phyloP scores from a whole-genome alignment of 2,797 vertebrate species.

The Pseudopleuronectes americanus region DNA sequence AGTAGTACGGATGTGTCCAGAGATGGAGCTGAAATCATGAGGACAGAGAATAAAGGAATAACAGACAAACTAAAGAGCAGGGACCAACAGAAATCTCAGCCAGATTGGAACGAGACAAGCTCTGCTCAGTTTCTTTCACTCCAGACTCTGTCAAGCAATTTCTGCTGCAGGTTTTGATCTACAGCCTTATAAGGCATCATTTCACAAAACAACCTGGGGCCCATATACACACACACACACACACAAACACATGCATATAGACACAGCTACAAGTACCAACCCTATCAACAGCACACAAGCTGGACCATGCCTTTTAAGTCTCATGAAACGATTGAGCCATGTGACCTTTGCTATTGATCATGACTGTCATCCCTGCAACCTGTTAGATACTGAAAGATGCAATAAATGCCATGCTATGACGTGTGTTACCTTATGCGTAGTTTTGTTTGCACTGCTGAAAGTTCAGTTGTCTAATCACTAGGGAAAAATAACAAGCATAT shows the following conservation, averaged over 20 bases:
- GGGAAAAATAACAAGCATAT: neutral
- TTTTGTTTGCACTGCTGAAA: neutral
- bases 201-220: constrained; percentile 45
- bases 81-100: constrained; percentile 11
- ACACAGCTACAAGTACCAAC: constrained; percentile 2
- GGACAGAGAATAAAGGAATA: constrained; percentile 29
- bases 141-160: constrained; percentile 6
- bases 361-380: constrained; percentile 1
- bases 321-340: constrained; percentile 55
- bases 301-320: constrained; percentile 39
- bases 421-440: neutral
- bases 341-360: constrained; percentile 39
- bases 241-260: constrained; percentile 1
- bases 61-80: neutral
- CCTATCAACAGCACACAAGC: constrained; percentile 7
- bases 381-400: neutral
- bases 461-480: neutral
- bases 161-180: constrained; percentile 22
- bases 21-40: constrained; percentile 43
- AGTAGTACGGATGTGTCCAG: neutral
- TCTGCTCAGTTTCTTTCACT: constrained; percentile 32
- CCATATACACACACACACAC: neutral
- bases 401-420: neutral
- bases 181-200: constrained; percentile 37
- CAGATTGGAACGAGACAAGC: constrained; percentile 12